Percentiles rank a stretch among this genome's conserved stretches.
Conservation (phyloP, 2,888 invertebrate genomes). For the Linyphia triangularis region DNA sequence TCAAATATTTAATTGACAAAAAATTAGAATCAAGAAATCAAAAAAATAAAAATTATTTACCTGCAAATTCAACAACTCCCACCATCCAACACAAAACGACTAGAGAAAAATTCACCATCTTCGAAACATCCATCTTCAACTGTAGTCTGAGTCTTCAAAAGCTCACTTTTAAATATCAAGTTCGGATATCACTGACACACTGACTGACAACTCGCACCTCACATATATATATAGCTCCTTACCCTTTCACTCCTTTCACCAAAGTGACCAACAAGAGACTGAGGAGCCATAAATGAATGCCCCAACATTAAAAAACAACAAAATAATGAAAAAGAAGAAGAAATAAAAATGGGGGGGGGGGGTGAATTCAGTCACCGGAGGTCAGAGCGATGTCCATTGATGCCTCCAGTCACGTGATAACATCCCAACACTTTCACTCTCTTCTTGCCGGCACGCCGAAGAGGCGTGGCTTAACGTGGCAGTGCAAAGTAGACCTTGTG, state of each 20-base stretch:
- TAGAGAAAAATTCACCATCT: conserved; percentile 12
- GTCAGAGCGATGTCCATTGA: conserved; percentile 64
- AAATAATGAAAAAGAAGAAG: background rate
- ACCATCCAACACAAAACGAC: background rate
- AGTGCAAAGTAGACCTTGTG: conserved; percentile 53
- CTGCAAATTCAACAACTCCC: background rate
- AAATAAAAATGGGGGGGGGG: conserved; percentile 27
- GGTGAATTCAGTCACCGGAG: conserved; percentile 49
- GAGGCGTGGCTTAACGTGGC: conserved; percentile 36
- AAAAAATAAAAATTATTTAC: background rate
- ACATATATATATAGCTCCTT: conserved; percentile 17
- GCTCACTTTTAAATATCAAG: background rate
- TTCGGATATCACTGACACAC: conserved; percentile 1
- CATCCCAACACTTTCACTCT: conserved; percentile 43
- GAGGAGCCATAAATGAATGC: conserved; percentile 16
- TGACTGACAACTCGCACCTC: background rate
- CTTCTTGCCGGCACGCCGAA: conserved; percentile 1
- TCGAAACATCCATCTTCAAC: background rate
- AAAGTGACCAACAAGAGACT: conserved; percentile 27
- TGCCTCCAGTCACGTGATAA: conserved; percentile 56
- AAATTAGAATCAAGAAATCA: background rate
- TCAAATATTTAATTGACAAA: too few relatives aligned
- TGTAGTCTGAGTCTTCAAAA: background rate
- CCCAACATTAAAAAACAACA: conserved; percentile 20
- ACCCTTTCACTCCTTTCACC: conserved; percentile 20